Base-by-base conservation (phyloP, 2,113 vertebrate genomes). In the Conger conger region DNA sequence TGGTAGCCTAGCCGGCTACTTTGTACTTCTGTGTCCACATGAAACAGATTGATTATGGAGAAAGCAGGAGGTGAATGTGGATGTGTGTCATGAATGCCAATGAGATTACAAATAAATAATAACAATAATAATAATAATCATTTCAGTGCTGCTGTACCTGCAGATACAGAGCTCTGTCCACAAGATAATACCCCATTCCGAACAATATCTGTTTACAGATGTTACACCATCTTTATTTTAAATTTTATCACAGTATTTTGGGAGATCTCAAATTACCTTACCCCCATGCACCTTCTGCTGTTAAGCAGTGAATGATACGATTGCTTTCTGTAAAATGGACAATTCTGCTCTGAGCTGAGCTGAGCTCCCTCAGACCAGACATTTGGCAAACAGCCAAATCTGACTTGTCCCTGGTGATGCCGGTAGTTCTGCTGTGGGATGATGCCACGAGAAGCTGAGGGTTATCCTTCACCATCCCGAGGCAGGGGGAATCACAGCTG, bases 371-470 rank as follows among this genome's bases (percentile, higher is more conserved):
- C 79, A 81, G 40, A 45, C 42, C 80, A 53, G 80, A 81, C 45
- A n/a, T 45, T 35, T 16, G 33, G 60, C n/a, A 23, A 40, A 40
- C 57, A 37, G 40, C 8, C 6, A 1, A 60, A 40, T 76, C 38
- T 76, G 54, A 76, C 8, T 33, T 45, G 37, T 80, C 4, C 42
- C 76, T 33, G n/a, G 4, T 35, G 45, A 84, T 33, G 13, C 16
- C 50, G 20, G 57, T 50, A 13, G 45, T 42, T 23, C 78, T 38
- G 57, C 68, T 18, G 77, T 63, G 33, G 63, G 57, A 76, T 53
- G 77, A 81, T 53, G 45, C 68, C 86, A 83, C 77, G 45, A 80
- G 73, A 30, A 82, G 36, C 37, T 82, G 79, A 30, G 68, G 45
- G 76, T 87, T 84, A 68, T 78, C 30, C 37, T 60, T 84, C 27